Base-by-base conservation (phyloP, 2,797 vertebrate genomes). In the Scyliorhinus canicula region DNA sequence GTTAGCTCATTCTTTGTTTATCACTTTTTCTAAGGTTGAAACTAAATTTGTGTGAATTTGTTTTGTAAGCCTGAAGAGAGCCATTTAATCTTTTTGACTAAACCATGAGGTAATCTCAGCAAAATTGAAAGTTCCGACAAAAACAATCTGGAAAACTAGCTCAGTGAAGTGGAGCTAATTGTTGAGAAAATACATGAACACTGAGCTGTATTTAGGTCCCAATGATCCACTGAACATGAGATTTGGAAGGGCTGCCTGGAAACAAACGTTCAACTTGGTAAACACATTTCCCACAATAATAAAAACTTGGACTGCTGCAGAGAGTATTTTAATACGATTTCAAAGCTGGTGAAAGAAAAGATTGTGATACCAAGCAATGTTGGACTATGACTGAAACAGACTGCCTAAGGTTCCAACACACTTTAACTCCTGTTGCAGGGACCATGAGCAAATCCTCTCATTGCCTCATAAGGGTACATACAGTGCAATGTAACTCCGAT, bases 171-270 rank as follows among this genome's bases (percentile, higher is more conserved):
- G 44, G 44, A 82, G 44, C 79, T 82, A 82, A 82, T 52, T 82
- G 79, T 82, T 86, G 85, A 55, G 85, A 86, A 86, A 86, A 86
- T 86, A 86, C 31, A 52, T 55, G 85, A 86, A 12, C 85, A 55
- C 8, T 31, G 26, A 28, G 12, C 28, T 35, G 50, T 47, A 47
- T 47, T 82, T 44, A 47, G 79, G 44, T 24, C 79, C 79, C 21
- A 86, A 35, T 55, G 8, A 86, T 86, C 50, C 50, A 19, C 28
- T 57, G 26, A 55, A 52, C 50, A 16, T 35, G 50, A 86, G 28
- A 86, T 86, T 24, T 86, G 50, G 84, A 86, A 86, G 28, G 50
- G 84, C 84, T 86, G 84, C 85, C 85, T 86, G 52, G 85, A 86
- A 86, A 86, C 52, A 52, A 82, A 82, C 24, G 47, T 26, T 86